Percentiles rank a stretch among this genome's conserved stretches.
These are phyloP conservation scores for Glomeris maerens DNA, from an alignment of 1,140 invertebrate species.

Conservation along the genomic window DNA sequence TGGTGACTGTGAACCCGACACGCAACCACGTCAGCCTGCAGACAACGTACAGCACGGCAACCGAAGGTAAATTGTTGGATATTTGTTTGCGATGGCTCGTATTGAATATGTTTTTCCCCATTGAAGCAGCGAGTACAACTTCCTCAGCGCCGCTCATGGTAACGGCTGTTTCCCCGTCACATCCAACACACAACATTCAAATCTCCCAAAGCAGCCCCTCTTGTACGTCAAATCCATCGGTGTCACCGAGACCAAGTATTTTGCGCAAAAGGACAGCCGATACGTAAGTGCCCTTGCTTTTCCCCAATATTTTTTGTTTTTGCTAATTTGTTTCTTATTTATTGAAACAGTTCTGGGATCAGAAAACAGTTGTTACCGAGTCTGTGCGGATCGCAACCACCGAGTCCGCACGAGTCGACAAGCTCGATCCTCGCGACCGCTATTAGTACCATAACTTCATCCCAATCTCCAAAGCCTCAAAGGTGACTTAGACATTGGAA, in stretches of 20 bases:
- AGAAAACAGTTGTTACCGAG: background rate
- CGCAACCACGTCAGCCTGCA: background rate
- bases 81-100: background rate
- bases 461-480: too few species aligned
- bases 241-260: constrained; percentile 8
- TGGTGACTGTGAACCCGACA: constrained; percentile 3
- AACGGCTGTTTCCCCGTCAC: background rate
- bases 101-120: background rate
- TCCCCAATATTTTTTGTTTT: background rate
- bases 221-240: background rate
- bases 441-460: too few species aligned
- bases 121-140: background rate
- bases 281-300: background rate
- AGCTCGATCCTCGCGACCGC: background rate
- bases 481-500: too few species aligned
- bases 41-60: background rate
- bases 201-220: background rate
- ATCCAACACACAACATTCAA: background rate
- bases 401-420: background rate
- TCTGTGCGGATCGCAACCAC: background rate
- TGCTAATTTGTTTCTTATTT: background rate
- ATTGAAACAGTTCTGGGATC: too few species aligned
- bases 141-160: background rate
- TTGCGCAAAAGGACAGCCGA: constrained; percentile 7
- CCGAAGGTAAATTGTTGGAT: background rate